phyloP scores from a whole-genome alignment of 2,888 invertebrate species.

The Sepioteuthis lessoniana region DNA sequence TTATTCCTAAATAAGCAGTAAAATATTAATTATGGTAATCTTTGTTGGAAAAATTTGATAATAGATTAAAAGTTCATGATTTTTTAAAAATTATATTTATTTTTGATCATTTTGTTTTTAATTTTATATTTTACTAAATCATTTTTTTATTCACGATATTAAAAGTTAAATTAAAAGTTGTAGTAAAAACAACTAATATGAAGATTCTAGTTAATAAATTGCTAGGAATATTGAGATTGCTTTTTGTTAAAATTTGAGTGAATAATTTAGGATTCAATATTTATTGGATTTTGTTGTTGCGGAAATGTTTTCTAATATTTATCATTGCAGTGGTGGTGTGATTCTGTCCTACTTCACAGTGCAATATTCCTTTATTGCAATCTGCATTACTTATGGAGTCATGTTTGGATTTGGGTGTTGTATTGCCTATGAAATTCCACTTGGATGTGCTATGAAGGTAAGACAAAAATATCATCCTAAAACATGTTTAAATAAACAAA shows the following conservation, averaged over 20 bases:
- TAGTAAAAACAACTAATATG: too few species aligned
- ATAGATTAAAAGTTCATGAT: too few species aligned
- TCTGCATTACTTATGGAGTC: slow-evolving; percentile 68
- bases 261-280: neutral
- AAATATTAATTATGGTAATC: too few species aligned
- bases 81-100: too few species aligned
- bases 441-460: slow-evolving; percentile 73
- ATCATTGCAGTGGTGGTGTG: slow-evolving; percentile 65
- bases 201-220: neutral
- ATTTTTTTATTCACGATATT: too few species aligned
- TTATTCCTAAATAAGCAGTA: too few species aligned
- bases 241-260: neutral
- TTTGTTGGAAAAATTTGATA: too few species aligned
- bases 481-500: neutral
- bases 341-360: slow-evolving; percentile 68
- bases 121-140: too few species aligned
- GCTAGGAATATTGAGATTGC: neutral
- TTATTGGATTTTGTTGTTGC: neutral
- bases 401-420: slow-evolving; percentile 69
- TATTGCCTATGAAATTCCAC: slow-evolving; percentile 70
- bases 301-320: neutral
- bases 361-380: slow-evolving; percentile 60
- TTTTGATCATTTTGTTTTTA: too few species aligned
- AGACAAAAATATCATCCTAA: neutral
- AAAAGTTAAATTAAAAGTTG: too few species aligned